A percentile compares a stretch with the other conserved stretches of the same genome.
Conservation (phyloP, 2,888 invertebrate genomes). For the Drosophila subquinaria region DNA sequence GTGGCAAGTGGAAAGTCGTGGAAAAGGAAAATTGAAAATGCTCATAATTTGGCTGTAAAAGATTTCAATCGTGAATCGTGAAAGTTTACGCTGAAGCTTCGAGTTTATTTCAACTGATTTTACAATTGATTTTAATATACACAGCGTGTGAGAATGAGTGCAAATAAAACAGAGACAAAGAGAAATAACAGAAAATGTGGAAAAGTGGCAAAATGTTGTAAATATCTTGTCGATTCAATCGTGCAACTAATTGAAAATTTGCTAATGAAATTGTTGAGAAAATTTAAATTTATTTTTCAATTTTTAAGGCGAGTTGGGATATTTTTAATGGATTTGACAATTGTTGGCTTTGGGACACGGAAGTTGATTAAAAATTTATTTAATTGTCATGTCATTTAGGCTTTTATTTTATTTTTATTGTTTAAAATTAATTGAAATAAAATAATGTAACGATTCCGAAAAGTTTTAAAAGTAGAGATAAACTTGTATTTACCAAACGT, state of each 20-base stretch:
- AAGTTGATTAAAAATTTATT: background rate
- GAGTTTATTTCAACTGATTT: constrained; percentile 76
- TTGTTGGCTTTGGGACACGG: background rate
- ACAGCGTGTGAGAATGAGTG: background rate
- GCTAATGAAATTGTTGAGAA: constrained; percentile 73
- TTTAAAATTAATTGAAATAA: too few species aligned
- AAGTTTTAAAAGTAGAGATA: too few species aligned
- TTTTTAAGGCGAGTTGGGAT: too few species aligned
- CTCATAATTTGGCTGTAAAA: constrained; percentile 82
- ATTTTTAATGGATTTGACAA: background rate
- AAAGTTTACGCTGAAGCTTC: constrained; percentile 71
- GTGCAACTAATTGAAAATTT: constrained; percentile 79
- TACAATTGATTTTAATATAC: constrained; percentile 77
- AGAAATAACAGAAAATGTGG: background rate
- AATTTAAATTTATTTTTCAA: constrained; percentile 53
- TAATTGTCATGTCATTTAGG: too few species aligned
- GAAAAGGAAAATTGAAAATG: constrained; percentile 78
- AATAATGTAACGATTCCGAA: too few species aligned
- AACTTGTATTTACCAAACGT: too few species aligned
- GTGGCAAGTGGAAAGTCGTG: constrained; percentile 13
- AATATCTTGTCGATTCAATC: constrained; percentile 78
- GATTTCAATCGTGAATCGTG: constrained; percentile 82
- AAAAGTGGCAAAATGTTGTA: constrained; percentile 63
- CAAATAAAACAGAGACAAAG: background rate
- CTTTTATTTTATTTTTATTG: too few species aligned